Evolutionary conservation across 2,888 invertebrate genomes (phyloP).

Genomic region (Mythimna loreyi): DNA sequence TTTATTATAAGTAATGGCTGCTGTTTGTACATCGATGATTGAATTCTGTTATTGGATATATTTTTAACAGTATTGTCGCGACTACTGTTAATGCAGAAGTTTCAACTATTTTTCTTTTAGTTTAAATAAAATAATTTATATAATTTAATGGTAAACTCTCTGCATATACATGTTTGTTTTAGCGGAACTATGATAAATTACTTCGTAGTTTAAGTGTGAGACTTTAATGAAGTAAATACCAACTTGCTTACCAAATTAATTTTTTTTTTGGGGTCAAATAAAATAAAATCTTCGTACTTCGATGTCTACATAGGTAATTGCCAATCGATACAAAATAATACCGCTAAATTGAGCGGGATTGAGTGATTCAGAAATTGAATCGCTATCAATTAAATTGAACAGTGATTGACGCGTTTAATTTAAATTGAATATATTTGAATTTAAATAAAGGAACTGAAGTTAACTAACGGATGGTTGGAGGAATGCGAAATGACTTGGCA

Average conservation of each 20-base stretch:
- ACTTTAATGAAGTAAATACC: neutral
- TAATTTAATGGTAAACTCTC: no score
- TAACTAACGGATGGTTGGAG: conserved; percentile 64
- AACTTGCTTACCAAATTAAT: neutral
- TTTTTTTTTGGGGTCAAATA: conserved; percentile 19
- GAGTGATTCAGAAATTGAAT: conserved; percentile 53
- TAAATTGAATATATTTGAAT: conserved; percentile 64
- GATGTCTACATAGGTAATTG: conserved; percentile 15
- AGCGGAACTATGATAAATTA: neutral
- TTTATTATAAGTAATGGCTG: conserved; percentile 31
- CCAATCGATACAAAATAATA: conserved; percentile 51
- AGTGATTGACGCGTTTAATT: conserved; percentile 63
- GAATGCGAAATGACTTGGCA: conserved; percentile 76
- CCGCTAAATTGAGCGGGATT: conserved; percentile 54
- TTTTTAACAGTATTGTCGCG: neutral
- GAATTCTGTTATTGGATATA: neutral
- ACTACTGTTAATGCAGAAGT: neutral
- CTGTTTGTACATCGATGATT: neutral
- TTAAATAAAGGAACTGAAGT: conserved; percentile 61
- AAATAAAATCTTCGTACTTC: conserved; percentile 11
- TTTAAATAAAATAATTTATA: no score
- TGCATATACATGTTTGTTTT: no score
- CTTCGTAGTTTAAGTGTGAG: neutral
- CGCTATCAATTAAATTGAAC: conserved; percentile 55
- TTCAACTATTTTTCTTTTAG: no score